Evolutionary conservation across 2,113 vertebrate genomes (phyloP).

Genomic region (Ctenomys sociabilis): DNA sequence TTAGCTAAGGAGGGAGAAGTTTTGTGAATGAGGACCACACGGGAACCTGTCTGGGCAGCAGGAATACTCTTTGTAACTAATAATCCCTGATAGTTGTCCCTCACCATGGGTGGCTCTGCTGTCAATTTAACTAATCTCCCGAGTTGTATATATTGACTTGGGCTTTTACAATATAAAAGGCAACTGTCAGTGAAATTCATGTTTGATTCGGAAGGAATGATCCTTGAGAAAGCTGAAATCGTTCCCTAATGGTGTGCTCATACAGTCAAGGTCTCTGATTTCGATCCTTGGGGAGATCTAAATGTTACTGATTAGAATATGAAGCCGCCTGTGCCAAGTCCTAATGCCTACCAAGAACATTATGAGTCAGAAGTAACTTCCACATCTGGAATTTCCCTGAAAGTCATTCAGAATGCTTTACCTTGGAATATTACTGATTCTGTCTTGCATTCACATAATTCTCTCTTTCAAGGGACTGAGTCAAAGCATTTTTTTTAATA

Average conservation of each 20-base stretch:
- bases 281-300: slow-evolving; percentile 36
- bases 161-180: slow-evolving; percentile 31
- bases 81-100: background rate
- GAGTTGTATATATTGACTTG: background rate
- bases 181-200: slow-evolving; percentile 22
- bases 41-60: background rate
- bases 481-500: background rate
- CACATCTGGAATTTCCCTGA: slow-evolving; percentile 51
- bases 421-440: background rate
- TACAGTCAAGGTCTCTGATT: slow-evolving; percentile 46
- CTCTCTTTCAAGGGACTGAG: background rate
- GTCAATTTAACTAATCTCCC: background rate
- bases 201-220: slow-evolving; percentile 40
- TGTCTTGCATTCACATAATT: background rate
- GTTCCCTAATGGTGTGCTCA: slow-evolving; percentile 26
- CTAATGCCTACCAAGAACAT: slow-evolving; percentile 48
- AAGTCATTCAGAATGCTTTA: slow-evolving; percentile 23
- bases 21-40: background rate
- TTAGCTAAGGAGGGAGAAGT: background rate
- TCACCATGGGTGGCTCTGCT: background rate
- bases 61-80: background rate
- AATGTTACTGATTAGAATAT: slow-evolving; percentile 62
- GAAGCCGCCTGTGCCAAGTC: slow-evolving; percentile 21
- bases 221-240: slow-evolving; percentile 62
- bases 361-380: slow-evolving; percentile 34